Evolutionary conservation across 2,888 invertebrate species (phyloP).

Genomic region (Xanthorhoe spadicearia): DNA sequence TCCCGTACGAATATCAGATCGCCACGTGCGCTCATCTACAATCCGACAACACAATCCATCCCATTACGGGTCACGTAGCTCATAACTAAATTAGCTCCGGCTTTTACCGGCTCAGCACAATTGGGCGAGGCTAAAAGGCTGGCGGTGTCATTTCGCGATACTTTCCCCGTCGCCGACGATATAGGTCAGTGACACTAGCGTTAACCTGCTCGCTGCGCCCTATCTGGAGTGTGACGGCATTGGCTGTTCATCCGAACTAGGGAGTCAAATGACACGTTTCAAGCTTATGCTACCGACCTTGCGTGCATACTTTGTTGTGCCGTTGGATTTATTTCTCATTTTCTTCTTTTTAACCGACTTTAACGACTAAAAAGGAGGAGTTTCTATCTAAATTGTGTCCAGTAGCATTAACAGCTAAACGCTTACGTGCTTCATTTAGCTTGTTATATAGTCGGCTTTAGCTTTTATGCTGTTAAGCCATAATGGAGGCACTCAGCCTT

Average conservation of each 20-base stretch:
- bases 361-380: too few species aligned
- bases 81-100: conserved; percentile 56
- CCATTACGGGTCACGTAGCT: conserved; percentile 50
- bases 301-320: background rate
- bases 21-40: conserved; percentile 37
- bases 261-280: background rate
- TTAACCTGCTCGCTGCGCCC: conserved; percentile 46
- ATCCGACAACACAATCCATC: conserved; percentile 44
- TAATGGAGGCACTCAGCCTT: too few species aligned
- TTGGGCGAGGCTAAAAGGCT: conserved; percentile 58
- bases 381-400: too few species aligned
- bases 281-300: conserved; percentile 1
- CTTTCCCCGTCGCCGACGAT: conserved; percentile 57
- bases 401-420: too few species aligned
- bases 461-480: too few species aligned
- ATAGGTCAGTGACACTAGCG: conserved; percentile 62
- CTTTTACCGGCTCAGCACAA: conserved; percentile 56
- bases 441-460: too few species aligned
- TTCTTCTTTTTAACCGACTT: too few species aligned
- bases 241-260: conserved; percentile 27
- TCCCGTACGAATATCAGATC: conserved; percentile 3
- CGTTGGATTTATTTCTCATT: background rate
- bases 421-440: too few species aligned
- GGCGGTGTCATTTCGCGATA: conserved; percentile 57
- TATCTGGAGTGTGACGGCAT: conserved; percentile 50